phyloP scores from a whole-genome alignment of 2,888 invertebrate genomes.

The Cheilosia pagana region DNA sequence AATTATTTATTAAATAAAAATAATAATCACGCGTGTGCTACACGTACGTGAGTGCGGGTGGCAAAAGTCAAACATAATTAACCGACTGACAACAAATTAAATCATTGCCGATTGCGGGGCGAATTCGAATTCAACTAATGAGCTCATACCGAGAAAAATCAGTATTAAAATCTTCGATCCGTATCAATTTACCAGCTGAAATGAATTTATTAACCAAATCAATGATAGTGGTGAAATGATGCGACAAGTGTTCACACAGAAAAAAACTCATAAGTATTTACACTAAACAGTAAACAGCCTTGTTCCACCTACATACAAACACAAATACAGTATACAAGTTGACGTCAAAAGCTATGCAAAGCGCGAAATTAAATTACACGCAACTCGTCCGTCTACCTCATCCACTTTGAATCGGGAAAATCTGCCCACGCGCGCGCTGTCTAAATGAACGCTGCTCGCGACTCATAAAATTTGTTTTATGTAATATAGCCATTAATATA shows the following conservation, averaged over 20 bases:
- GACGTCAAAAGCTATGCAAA: constrained; percentile 36
- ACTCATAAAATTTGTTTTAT: constrained; percentile 50
- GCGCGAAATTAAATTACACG: constrained; percentile 12
- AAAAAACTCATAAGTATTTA: neutral
- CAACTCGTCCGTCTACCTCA: neutral
- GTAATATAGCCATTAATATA: constrained; percentile 19
- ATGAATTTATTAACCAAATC: neutral
- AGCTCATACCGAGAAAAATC: neutral
- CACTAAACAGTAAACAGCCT: neutral
- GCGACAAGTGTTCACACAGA: neutral
- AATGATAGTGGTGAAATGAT: neutral
- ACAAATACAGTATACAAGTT: neutral
- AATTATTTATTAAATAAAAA: constrained; percentile 15
- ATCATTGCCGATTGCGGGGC: neutral
- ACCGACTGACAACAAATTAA: neutral
- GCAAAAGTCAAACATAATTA: constrained; percentile 19
- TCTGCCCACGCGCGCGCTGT: constrained; percentile 47
- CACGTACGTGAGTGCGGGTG: neutral
- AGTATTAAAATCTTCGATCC: neutral
- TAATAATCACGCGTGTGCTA: constrained; percentile 6
- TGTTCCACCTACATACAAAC: constrained; percentile 24
- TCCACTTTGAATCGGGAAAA: neutral
- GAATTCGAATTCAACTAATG: neutral
- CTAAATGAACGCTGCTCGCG: constrained; percentile 63
- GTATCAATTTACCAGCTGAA: constrained; percentile 15